Conservation (phyloP, 2,888 invertebrate species). For the Leptopilina myrica region DNA sequence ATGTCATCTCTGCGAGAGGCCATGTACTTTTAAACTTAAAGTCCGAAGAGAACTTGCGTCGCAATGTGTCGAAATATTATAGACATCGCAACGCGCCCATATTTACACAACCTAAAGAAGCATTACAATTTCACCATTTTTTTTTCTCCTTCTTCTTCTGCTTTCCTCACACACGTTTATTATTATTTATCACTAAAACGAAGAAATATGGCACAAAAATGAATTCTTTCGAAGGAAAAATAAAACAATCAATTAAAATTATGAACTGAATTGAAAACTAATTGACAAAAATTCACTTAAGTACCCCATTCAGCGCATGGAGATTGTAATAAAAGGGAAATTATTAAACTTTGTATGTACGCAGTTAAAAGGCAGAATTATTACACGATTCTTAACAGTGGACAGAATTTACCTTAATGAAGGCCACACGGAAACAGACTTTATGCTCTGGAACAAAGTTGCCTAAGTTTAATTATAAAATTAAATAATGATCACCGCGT, state of each 20-base stretch:
- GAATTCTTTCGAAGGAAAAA: background rate
- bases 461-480: slow-evolving; percentile 39
- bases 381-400: slow-evolving; percentile 11
- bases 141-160: no score
- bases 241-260: background rate
- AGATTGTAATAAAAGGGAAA: background rate
- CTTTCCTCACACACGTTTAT: background rate
- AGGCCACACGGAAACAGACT: slow-evolving; percentile 34
- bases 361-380: slow-evolving; percentile 28
- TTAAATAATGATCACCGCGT: slow-evolving; percentile 27
- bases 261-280: background rate
- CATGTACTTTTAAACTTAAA: slow-evolving; percentile 58
- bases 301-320: background rate
- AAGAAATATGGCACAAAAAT: no score
- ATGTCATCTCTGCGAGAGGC: slow-evolving; percentile 61
- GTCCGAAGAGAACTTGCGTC: slow-evolving; percentile 45
- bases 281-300: background rate
- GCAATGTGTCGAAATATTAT: slow-evolving; percentile 60
- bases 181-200: background rate
- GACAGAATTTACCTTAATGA: slow-evolving; percentile 40
- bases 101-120: slow-evolving; percentile 62
- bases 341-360: slow-evolving; percentile 6
- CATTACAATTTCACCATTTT: background rate
- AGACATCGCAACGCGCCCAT: slow-evolving; percentile 62
- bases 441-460: slow-evolving; percentile 39